Percentiles rank a stretch among this genome's conserved stretches.
phyloP scores from a whole-genome alignment of 2,797 vertebrate genomes.

The Acanthiza pusilla region DNA sequence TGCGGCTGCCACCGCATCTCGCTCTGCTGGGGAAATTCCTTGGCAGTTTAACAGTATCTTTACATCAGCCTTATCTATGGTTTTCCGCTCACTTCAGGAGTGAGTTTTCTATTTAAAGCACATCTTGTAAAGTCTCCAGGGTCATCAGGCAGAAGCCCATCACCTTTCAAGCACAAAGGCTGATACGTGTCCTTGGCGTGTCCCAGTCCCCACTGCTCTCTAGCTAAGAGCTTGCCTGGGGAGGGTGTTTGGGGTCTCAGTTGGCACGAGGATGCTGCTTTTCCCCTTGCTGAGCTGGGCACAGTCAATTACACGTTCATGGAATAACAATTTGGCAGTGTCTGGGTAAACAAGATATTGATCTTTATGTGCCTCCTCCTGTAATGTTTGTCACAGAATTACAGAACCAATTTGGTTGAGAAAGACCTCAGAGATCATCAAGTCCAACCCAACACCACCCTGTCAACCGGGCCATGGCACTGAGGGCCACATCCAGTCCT shows the following conservation, averaged over 20 bases:
- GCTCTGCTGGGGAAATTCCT: slow-evolving; percentile 16
- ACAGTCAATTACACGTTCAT: background rate
- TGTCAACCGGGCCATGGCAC: background rate
- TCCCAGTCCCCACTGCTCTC: background rate
- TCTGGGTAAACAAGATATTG: background rate
- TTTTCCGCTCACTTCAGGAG: slow-evolving; percentile 23
- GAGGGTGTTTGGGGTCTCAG: background rate
- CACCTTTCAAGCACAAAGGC: background rate
- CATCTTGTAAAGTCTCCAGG: background rate
- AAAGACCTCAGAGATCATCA: background rate
- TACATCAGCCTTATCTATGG: background rate
- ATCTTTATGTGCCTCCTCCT: background rate
- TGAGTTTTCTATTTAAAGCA: background rate
- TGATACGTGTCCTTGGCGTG: rapidly evolving
- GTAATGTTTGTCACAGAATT: background rate
- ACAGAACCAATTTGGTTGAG: rapidly evolving
- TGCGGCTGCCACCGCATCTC: background rate
- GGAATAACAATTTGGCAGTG: rapidly evolving
- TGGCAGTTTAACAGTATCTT: background rate
- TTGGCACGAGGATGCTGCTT: rapidly evolving
- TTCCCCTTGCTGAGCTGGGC: background rate
- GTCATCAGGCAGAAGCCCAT: background rate
- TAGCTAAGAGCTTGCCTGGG: background rate
- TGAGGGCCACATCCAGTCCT: background rate
- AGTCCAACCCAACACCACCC: no score